These are phyloP conservation scores for Brachylomia viminalis DNA, from an alignment of 2,888 invertebrate species.

Conservation along the genomic window DNA sequence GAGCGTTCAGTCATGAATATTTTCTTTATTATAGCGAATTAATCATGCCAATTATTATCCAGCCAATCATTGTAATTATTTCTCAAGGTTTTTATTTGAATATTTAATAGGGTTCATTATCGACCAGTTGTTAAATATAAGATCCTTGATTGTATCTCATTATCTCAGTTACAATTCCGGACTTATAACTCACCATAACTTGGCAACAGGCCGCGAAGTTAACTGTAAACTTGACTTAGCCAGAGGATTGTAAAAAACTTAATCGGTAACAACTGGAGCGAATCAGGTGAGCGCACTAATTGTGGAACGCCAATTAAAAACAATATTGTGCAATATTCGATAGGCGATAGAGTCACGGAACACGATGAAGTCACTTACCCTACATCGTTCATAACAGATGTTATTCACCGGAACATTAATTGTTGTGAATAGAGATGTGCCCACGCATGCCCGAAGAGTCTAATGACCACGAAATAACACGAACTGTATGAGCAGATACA, in stretches of 20 bases:
- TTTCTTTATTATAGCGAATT: conserved; percentile 23
- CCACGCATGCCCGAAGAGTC: conserved; percentile 58
- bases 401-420: conserved; percentile 67
- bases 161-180: conserved; percentile 70
- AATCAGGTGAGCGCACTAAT: conserved; percentile 87
- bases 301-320: conserved; percentile 83
- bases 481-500: conserved; percentile 42
- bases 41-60: conserved; percentile 25
- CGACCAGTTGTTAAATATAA: conserved; percentile 2
- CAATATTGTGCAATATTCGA: conserved; percentile 87
- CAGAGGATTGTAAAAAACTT: conserved; percentile 85
- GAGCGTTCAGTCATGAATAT: conserved; percentile 17
- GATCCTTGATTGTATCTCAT: conserved; percentile 40
- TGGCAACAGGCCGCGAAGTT: conserved; percentile 77
- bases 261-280: conserved; percentile 90
- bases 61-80: conserved; percentile 29
- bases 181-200: conserved; percentile 81
- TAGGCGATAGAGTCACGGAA: conserved; percentile 76
- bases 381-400: conserved; percentile 62
- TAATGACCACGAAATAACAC: conserved; percentile 64
- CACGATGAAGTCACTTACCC: conserved; percentile 65
- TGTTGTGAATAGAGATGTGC: conserved; percentile 60
- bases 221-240: conserved; percentile 87
- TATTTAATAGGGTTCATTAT: conserved; percentile 22
- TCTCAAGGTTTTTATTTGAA: conserved; percentile 28